Conservation (phyloP, 2,797 vertebrate genomes). For the Calcarius lapponicus region DNA sequence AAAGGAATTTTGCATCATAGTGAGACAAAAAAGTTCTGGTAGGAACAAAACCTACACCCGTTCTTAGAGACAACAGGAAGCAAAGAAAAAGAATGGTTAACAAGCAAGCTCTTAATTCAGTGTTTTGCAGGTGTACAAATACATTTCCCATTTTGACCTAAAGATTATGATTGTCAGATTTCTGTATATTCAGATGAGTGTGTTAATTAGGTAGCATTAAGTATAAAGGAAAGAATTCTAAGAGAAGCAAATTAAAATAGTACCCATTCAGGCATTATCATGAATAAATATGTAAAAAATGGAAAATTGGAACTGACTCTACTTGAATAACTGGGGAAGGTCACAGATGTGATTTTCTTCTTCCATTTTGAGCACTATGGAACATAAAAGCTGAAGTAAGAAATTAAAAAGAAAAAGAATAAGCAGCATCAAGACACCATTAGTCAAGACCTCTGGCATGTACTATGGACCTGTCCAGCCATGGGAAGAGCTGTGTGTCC, state of each 20-base stretch:
- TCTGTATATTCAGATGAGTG: neutral
- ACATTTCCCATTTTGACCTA: neutral
- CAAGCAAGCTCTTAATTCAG: neutral
- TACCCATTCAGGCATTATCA: neutral
- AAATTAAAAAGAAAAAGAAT: neutral
- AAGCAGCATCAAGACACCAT: neutral
- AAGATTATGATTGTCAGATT: neutral
- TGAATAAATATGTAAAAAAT: neutral
- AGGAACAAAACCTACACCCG: neutral
- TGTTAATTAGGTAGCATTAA: neutral
- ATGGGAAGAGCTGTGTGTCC: neutral
- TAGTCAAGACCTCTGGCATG: neutral
- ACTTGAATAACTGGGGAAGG: neutral
- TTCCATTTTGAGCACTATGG: neutral
- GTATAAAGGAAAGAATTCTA: neutral
- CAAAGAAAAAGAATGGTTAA: neutral
- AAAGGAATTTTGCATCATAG: neutral
- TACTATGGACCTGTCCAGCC: neutral
- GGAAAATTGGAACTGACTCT: neutral
- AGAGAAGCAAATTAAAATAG: slow-evolving; percentile 1
- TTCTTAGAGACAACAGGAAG: neutral
- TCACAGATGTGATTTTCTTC: neutral
- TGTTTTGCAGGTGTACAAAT: neutral
- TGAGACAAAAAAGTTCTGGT: neutral
- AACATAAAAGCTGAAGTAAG: neutral